phyloP scores from a whole-genome alignment of 1,140 invertebrate genomes.

The Tetramorium parvispinum region DNA sequence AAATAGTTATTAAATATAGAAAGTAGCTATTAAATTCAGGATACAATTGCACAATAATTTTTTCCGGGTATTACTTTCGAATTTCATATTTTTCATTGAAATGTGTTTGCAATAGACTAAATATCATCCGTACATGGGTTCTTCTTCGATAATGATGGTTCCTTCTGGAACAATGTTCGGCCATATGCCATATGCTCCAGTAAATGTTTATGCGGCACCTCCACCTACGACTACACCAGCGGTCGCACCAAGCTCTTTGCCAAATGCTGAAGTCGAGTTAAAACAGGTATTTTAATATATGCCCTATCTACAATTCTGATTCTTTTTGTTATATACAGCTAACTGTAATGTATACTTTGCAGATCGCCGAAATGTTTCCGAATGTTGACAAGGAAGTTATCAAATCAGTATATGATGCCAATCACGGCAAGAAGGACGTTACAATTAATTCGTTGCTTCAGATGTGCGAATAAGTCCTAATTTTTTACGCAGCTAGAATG shows the following conservation, averaged over 20 bases:
- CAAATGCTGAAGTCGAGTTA: constrained; percentile 90
- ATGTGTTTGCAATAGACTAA: constrained; percentile 68
- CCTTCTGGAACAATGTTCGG: constrained; percentile 85
- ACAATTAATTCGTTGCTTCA: constrained; percentile 97
- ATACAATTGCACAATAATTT: neutral
- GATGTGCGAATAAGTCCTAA: constrained; percentile 88
- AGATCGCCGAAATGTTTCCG: constrained; percentile 98
- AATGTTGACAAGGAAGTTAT: constrained; percentile 97
- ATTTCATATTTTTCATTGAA: neutral
- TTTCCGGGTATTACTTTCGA: neutral
- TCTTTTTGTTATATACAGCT: neutral
- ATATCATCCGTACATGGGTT: constrained; percentile 74
- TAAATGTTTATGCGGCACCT: constrained; percentile 84
- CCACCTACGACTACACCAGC: constrained; percentile 76
- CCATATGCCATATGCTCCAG: constrained; percentile 82
- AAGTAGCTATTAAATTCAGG: neutral
- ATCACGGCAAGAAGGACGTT: constrained; percentile 95
- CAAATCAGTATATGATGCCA: constrained; percentile 95
- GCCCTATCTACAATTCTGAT: neutral
- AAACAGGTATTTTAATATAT: constrained; percentile 88
- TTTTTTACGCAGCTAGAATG: constrained; percentile 42
- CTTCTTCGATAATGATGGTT: constrained; percentile 88
- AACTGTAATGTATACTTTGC: constrained; percentile 74
- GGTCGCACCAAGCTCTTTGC: constrained; percentile 80
- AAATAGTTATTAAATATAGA: neutral